Evolutionary conservation across 2,797 vertebrate species (phyloP).

Genomic region (Alectoris magna): DNA sequence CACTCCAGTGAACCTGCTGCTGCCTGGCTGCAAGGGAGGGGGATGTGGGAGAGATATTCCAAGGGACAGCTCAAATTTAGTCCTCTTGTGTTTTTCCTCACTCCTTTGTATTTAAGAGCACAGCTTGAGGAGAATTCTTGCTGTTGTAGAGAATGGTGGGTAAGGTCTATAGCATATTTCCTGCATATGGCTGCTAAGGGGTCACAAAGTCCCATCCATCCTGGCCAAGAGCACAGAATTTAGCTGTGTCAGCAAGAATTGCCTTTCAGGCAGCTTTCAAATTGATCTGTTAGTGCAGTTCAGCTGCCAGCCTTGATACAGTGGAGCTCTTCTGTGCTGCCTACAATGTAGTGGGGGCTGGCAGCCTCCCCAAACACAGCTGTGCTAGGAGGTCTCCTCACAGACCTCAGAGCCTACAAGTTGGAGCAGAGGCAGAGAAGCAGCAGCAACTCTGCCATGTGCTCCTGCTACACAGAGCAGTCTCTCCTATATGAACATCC

Average conservation of each 20-base stretch:
- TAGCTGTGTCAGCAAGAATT: not conserved
- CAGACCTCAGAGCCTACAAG: accelerated
- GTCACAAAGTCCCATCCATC: not conserved
- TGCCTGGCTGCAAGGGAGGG: accelerated
- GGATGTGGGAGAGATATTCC: not conserved
- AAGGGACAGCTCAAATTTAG: not conserved
- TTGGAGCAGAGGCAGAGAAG: not conserved
- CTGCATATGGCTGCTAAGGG: accelerated
- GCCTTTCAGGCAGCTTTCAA: not conserved
- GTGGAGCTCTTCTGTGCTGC: not conserved
- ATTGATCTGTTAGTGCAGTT: not conserved
- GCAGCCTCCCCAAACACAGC: not conserved
- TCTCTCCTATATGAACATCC: not conserved
- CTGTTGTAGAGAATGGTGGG: not conserved
- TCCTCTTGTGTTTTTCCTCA: accelerated
- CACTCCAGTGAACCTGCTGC: not conserved
- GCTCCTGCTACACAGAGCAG: not conserved
- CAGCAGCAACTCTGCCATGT: not conserved
- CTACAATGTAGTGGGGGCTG: accelerated
- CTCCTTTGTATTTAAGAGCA: not conserved
- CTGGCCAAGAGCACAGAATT: accelerated
- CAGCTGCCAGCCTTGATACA: not conserved
- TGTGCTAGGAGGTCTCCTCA: not conserved
- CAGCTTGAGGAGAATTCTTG: not conserved
- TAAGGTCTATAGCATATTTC: not conserved